These are phyloP conservation scores for Phoxinus phoxinus DNA, from an alignment of 2,113 vertebrate species.

Conservation along the genomic window DNA sequence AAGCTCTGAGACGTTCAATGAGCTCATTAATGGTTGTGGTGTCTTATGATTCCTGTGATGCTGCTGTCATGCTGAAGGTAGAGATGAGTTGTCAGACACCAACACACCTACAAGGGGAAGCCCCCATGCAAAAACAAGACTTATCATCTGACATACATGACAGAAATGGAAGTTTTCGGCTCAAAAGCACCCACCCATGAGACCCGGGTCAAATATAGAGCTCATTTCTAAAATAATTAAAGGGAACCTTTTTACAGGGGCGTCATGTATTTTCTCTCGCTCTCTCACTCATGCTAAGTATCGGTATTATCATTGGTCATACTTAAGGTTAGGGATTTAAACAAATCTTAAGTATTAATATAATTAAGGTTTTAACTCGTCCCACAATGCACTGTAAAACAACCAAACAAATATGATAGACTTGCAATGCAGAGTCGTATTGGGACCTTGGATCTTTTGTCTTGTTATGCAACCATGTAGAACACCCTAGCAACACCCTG, in stretches of 20 bases:
- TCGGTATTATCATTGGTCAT: background rate
- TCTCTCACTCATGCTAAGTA: background rate
- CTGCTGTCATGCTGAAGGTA: background rate
- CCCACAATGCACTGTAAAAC: background rate
- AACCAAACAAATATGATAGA: background rate
- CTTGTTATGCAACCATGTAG: too few relatives aligned
- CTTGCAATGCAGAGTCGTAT: background rate
- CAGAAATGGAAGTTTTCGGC: constrained; percentile 17
- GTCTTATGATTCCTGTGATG: background rate
- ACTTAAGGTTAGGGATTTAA: background rate
- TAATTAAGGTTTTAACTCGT: too few relatives aligned
- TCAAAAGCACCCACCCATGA: constrained; percentile 9
- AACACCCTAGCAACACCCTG: background rate
- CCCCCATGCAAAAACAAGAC: constrained; percentile 11
- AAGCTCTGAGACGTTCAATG: background rate
- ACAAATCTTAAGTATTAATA: too few relatives aligned
- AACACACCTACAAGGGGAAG: background rate
- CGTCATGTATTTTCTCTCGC: background rate
- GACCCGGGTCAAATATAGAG: background rate
- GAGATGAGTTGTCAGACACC: constrained; percentile 20
- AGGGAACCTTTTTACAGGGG: background rate
- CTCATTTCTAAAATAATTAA: background rate
- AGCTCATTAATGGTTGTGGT: background rate
- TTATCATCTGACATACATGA: constrained; percentile 28
- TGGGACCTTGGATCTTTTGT: too few relatives aligned